phyloP scores from a whole-genome alignment of 2,797 vertebrate genomes.

The Phyllotis vaccarum region DNA sequence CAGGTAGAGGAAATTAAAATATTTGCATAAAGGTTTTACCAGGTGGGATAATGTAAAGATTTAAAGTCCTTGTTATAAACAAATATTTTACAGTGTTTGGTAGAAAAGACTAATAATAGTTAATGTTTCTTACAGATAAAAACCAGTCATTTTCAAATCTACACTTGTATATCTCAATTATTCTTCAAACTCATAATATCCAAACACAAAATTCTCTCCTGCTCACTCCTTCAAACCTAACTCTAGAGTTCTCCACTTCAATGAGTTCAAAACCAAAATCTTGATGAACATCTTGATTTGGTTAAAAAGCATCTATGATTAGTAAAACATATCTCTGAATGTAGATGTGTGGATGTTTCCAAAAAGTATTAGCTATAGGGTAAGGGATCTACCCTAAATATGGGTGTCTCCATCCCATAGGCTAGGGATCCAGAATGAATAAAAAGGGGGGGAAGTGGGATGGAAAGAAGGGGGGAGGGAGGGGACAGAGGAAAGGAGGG shows the following conservation, averaged over 20 bases:
- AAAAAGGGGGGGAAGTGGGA: neutral
- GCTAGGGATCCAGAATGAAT: neutral
- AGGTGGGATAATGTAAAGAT: neutral
- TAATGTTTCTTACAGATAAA: neutral
- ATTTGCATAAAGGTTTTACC: neutral
- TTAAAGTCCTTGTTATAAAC: neutral
- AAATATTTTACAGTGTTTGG: neutral
- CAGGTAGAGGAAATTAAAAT: neutral
- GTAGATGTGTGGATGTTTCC: neutral
- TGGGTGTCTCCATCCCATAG: neutral
- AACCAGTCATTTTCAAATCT: slow-evolving; percentile 33
- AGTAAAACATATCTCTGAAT: neutral
- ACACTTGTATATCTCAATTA: slow-evolving; percentile 42
- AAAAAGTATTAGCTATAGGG: neutral
- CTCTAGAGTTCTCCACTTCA: slow-evolving; percentile 22
- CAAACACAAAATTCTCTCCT: slow-evolving; percentile 47
- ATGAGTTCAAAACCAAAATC: neutral
- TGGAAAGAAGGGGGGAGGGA: neutral
- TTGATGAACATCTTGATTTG: neutral
- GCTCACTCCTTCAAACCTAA: neutral
- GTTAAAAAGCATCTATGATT: neutral
- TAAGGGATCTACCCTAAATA: neutral
- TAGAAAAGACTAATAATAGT: neutral
- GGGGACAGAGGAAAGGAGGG: neutral
- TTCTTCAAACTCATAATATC: slow-evolving; percentile 31